These are phyloP conservation scores for Desmodus rotundus DNA, from an alignment of 2,113 vertebrate species.

Conservation along the genomic window DNA sequence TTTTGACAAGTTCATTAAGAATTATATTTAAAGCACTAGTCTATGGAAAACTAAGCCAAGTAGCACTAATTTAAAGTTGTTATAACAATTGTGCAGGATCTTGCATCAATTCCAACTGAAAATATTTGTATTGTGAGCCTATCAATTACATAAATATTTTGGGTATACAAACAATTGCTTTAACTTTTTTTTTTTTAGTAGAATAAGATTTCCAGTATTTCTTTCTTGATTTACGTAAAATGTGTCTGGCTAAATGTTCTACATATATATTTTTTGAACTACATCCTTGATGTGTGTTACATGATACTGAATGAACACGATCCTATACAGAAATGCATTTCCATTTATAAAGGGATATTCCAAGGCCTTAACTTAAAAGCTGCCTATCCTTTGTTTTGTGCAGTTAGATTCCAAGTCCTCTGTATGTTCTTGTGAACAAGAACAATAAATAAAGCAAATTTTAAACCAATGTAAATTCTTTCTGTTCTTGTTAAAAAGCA, in stretches of 20 bases:
- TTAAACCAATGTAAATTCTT: constrained; percentile 3
- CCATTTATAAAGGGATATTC: background rate
- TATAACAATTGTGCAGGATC: background rate
- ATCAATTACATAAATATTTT: constrained; percentile 23
- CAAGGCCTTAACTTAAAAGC: constrained; percentile 1
- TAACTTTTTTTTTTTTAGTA: constrained; percentile 12
- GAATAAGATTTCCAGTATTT: background rate
- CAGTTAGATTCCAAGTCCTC: background rate
- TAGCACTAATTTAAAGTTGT: background rate
- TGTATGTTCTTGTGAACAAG: constrained; percentile 1
- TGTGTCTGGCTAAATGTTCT: constrained; percentile 39
- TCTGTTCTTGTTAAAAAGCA: background rate
- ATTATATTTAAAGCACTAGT: background rate
- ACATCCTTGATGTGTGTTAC: constrained; percentile 8
- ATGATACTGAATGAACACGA: constrained; percentile 16
- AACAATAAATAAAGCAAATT: constrained; percentile 11
- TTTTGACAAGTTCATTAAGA: constrained; percentile 5
- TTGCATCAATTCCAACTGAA: constrained; percentile 27
- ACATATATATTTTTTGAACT: constrained; percentile 45
- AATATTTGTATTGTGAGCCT: constrained; percentile 22
- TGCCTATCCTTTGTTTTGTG: background rate
- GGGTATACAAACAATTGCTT: background rate
- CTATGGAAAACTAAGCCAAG: background rate
- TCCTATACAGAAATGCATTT: constrained; percentile 24
- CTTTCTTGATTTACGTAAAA: constrained; percentile 49